A percentile compares a stretch with the other conserved stretches of the same genome.
phyloP scores from a whole-genome alignment of 1,140 invertebrate genomes.

The Lepeophtheirus salmonis region DNA sequence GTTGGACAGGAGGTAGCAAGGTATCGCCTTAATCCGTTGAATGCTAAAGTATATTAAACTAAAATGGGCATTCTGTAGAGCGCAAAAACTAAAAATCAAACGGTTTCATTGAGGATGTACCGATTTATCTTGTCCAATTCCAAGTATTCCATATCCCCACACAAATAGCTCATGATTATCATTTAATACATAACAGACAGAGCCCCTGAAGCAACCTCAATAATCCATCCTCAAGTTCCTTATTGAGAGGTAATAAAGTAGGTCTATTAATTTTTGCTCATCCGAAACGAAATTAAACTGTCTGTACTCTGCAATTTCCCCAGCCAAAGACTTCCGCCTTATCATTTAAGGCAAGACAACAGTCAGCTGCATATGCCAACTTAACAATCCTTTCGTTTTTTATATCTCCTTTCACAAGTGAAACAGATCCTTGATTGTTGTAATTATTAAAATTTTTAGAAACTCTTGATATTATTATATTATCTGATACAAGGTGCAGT shows the following conservation, averaged over 20 bases:
- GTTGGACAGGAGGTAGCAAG: too few relatives aligned
- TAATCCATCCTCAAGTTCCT: slow-evolving; percentile 49
- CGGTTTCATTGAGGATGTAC: too few relatives aligned
- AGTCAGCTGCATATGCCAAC: slow-evolving; percentile 58
- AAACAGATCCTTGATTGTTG: slow-evolving; percentile 30
- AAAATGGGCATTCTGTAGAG: too few relatives aligned
- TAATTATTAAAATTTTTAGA: too few relatives aligned
- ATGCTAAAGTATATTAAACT: too few relatives aligned
- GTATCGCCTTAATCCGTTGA: too few relatives aligned
- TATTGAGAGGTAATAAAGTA: slow-evolving; percentile 38
- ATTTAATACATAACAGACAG: slow-evolving; percentile 61
- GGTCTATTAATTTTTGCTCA: slow-evolving; percentile 38
- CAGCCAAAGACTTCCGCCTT: slow-evolving; percentile 81
- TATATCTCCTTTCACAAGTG: slow-evolving; percentile 47
- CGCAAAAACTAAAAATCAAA: too few relatives aligned
- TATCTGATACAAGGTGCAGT: too few relatives aligned
- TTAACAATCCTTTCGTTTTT: slow-evolving; percentile 58
- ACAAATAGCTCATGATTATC: slow-evolving; percentile 69
- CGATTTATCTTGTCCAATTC: slow-evolving; percentile 62
- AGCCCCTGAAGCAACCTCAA: slow-evolving; percentile 61
- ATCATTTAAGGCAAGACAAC: slow-evolving; percentile 72
- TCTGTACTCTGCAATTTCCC: slow-evolving; percentile 88
- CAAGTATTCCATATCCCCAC: slow-evolving; percentile 83
- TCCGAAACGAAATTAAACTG: slow-evolving; percentile 40
- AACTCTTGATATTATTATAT: too few relatives aligned